Conservation (phyloP, 2,888 invertebrate species). For the Drosophila buzzatii region DNA sequence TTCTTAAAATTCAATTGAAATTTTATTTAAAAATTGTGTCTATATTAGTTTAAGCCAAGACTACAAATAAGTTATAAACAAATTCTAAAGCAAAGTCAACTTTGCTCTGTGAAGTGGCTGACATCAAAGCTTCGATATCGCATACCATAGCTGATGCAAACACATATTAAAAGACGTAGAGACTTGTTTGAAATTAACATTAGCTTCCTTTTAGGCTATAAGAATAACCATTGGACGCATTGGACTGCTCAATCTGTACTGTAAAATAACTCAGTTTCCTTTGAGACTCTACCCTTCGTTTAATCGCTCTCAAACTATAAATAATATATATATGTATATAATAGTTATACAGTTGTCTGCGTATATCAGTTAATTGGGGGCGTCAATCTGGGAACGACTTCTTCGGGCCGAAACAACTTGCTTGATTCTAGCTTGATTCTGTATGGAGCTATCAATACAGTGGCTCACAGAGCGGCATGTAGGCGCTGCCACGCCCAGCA, state of each 20-base stretch:
- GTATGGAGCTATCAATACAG: constrained; percentile 52
- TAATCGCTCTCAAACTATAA: background rate
- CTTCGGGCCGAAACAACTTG: constrained; percentile 28
- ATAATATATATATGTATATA: background rate
- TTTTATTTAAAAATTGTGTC: too few relatives aligned
- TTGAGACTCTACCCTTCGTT: background rate
- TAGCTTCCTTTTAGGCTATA: background rate
- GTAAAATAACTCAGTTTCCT: background rate
- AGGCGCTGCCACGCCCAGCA: constrained; percentile 54
- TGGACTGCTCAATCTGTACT: background rate
- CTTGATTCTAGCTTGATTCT: constrained; percentile 10
- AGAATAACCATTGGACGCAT: background rate
- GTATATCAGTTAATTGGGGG: constrained; percentile 31
- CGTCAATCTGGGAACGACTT: constrained; percentile 36
- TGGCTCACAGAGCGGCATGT: background rate
- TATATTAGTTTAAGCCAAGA: too few relatives aligned
- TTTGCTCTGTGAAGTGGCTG: too few relatives aligned
- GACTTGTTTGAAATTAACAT: too few relatives aligned
- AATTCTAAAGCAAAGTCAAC: too few relatives aligned
- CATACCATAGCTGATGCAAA: too few relatives aligned
- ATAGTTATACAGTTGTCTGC: background rate
- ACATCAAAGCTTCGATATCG: too few relatives aligned
- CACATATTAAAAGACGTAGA: too few relatives aligned
- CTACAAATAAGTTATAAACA: too few relatives aligned
- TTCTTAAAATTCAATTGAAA: too few relatives aligned